Evolutionary conservation across 2,888 invertebrate genomes (phyloP), one percentile per base, ranked within the genome.

Genomic region (Frankliniella intonsa): DNA sequence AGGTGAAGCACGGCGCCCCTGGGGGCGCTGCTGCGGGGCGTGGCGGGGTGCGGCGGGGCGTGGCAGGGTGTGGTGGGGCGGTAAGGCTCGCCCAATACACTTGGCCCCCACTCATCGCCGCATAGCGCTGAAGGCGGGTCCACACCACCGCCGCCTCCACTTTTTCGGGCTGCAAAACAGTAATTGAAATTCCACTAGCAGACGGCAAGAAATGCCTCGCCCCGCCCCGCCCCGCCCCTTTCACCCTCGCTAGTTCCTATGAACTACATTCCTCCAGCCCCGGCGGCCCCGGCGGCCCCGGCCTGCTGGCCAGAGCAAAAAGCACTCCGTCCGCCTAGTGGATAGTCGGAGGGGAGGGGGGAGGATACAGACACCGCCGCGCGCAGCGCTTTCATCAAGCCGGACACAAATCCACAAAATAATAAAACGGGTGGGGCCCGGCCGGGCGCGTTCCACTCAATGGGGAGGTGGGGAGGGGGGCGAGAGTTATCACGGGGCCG

Each of bases 171-270:
- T 22, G 69, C 69, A 76, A 76, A 76, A 76, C 69, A 76, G 69
- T 76, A 76, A 76, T 76, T 76, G 69, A 76, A 76, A 76, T 76
- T 76, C 69, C 69, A 76, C 69, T 76, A 76, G 69, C 69, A 22
- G 69, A 12, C 69, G 69, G 25, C 69, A 76, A 22, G 69, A 76
- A 76, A 76, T 22, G 25, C 69, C 22, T 10, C 69, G 22, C 69
- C 69, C 25, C 69, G 9, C 22, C 69, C 69, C 65, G 51, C 69
- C 62, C 62, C 14, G 19, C 22, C 69, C 69, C 69, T n/a, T 8
- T 7, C 69, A 11, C 69, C 69, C n/a, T 69, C 17, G 17, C 38
- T 38, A 38, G 38, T 38, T 38, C 38, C 38, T 19, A 55, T 55
- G 55, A 55, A 55, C 55, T 55, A 55, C 55, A 69, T 69, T 22